phyloP scores from a whole-genome alignment of 2,888 invertebrate genomes.

The Philereme vetulata region DNA sequence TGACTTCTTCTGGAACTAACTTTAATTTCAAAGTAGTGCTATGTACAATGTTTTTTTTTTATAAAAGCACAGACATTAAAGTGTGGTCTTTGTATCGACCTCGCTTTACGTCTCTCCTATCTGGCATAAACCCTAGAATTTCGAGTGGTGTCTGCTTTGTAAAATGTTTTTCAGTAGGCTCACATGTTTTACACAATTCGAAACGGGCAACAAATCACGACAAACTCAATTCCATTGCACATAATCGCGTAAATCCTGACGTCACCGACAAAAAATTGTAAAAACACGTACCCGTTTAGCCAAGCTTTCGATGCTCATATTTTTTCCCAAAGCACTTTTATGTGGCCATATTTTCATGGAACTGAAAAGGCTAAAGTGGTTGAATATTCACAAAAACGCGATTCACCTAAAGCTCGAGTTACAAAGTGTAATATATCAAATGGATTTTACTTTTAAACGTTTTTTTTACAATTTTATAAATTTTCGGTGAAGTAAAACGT shows the following conservation, averaged over 20 bases:
- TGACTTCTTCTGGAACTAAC: too few relatives aligned
- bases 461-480: slow-evolving; percentile 3
- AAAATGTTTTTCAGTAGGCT: slow-evolving; percentile 1
- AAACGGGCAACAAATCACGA: slow-evolving; percentile 20
- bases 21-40: too few relatives aligned
- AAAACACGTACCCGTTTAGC: slow-evolving; percentile 29
- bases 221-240: slow-evolving; percentile 22
- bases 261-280: slow-evolving; percentile 28
- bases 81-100: too few relatives aligned
- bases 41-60: too few relatives aligned
- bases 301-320: slow-evolving; percentile 34
- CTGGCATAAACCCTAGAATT: too few relatives aligned
- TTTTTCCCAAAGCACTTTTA: slow-evolving; percentile 37
- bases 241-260: slow-evolving; percentile 25
- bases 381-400: slow-evolving; percentile 35
- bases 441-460: slow-evolving; percentile 29
- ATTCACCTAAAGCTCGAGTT: slow-evolving; percentile 33
- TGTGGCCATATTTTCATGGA: slow-evolving; percentile 38
- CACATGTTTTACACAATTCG: slow-evolving; percentile 2
- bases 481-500: not conserved
- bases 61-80: too few relatives aligned
- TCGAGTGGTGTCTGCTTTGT: too few relatives aligned
- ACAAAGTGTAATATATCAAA: slow-evolving; percentile 30
- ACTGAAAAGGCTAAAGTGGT: slow-evolving; percentile 38
- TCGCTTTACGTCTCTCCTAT: too few relatives aligned